These are phyloP conservation scores for Amblyornis subalaris DNA, from an alignment of 2,113 vertebrate species.

Conservation along the genomic window DNA sequence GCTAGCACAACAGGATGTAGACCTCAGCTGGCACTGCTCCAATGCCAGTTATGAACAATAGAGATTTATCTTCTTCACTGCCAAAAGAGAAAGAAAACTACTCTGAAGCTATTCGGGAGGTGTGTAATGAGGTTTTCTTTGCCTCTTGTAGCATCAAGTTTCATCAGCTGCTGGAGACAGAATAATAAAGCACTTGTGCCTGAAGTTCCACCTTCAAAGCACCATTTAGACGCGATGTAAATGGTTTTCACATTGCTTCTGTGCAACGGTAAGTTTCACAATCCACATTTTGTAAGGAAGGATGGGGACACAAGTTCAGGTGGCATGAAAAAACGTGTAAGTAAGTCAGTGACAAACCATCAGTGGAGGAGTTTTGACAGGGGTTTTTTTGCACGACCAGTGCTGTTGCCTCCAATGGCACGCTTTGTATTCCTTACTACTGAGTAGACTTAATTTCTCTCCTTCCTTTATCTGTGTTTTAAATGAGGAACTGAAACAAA, in stretches of 20 bases:
- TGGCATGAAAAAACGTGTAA: neutral
- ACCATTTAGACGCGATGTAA: neutral
- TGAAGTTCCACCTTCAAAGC: neutral
- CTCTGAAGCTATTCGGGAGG: neutral
- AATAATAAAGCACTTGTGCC: neutral
- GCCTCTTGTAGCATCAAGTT: neutral
- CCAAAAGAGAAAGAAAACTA: neutral
- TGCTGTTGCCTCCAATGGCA: neutral
- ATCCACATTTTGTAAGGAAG: neutral
- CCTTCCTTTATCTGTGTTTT: neutral
- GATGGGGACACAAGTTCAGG: neutral
- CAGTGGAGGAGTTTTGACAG: accelerated
- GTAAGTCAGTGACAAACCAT: neutral
- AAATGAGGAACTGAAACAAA: neutral
- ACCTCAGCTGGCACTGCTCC: neutral
- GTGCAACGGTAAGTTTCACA: neutral
- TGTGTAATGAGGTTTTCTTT: neutral
- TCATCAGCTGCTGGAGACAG: neutral
- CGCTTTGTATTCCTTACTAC: neutral
- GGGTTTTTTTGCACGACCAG: neutral
- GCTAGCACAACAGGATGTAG: accelerated
- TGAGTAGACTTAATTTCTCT: neutral
- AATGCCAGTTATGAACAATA: neutral
- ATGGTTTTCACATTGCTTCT: neutral
- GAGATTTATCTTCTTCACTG: neutral